Base-by-base conservation (phyloP, 2,888 invertebrate species). In the Acanthococcus lagerstroemiae region DNA sequence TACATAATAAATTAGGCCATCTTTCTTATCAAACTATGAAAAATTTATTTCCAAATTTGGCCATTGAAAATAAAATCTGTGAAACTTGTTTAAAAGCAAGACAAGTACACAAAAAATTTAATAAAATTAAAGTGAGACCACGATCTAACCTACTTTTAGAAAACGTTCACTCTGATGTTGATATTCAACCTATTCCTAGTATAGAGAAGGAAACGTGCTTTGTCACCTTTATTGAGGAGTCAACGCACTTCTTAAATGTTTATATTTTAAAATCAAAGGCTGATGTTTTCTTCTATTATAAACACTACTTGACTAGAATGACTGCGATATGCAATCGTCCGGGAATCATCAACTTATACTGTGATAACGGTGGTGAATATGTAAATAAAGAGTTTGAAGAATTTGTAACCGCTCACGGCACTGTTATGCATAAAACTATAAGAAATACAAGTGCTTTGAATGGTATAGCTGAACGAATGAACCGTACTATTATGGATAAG, bases 381-480 rank as follows among this genome's bases (percentile, higher is more conserved):
- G 21, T 25, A 12, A 27, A 2, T 3, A 56, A 27, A 3, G 1
- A n/a, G n/a, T 56, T 27, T 56, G 1, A 17, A 1, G 17, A 56
- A 24, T 56, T 15, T 9, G 1, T 26, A 1, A 27, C 9, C 6
- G 17, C 15, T 9, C n/a, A 56, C n/a, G 27, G 37, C 17, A 30
- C 25, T 19, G 17, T 24, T n/a, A 30, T 30, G n/a, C 56, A 30
- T n/a, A 24, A 56, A 21, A 37, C 56, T 15, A 30, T 30, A n/a
- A 12, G 3, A 4, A n/a, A 56, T 26, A 30, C 56, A n/a, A 9
- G 17, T 27, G 17, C 15, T 17, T 7, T 24, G 17, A 56, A 56
- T 30, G 56, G 56, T 1, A 3, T 56, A 27, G 56, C 56, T 2
- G 56, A 56, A 6, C 7, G 56, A 26, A 30, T 56, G 37, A 56